These are phyloP conservation scores for Antennarius maculatus DNA, from an alignment of 2,797 vertebrate species.

Conservation along the genomic window DNA sequence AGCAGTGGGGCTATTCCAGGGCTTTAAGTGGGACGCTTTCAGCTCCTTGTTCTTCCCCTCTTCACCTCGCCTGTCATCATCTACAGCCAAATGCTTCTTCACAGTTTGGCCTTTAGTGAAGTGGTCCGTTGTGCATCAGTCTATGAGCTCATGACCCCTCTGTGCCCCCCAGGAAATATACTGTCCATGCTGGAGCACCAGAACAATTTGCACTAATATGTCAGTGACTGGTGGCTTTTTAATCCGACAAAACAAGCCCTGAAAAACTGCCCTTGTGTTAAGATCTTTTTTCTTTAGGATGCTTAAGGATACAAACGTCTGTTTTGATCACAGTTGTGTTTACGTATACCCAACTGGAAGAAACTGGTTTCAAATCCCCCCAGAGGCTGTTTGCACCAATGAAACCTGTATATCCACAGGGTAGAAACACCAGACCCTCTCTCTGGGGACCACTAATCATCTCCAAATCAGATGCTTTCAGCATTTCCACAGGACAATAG, in stretches of 20 bases:
- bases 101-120: constrained; percentile 67
- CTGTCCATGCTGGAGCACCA: constrained; percentile 37
- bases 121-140: constrained; percentile 62
- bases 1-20: constrained; percentile 50
- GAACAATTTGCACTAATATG: constrained; percentile 22
- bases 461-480: constrained; percentile 67
- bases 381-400: constrained; percentile 46
- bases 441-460: constrained; percentile 63
- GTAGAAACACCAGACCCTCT: constrained; percentile 44
- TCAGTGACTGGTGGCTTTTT: constrained; percentile 44
- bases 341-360: constrained; percentile 33
- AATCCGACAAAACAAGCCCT: constrained; percentile 46
- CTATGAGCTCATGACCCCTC: constrained; percentile 55
- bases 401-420: constrained; percentile 63
- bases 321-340: constrained; percentile 35
- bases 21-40: constrained; percentile 61
- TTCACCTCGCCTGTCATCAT: constrained; percentile 55
- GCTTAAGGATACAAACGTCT: constrained; percentile 18
- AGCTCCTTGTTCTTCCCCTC: constrained; percentile 39
- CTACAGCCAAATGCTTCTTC: constrained; percentile 61
- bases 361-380: constrained; percentile 52
- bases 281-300: constrained; percentile 22
- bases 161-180: constrained; percentile 27
- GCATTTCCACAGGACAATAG: constrained; percentile 64
- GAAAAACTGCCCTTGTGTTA: constrained; percentile 40